A percentile compares a stretch with the other conserved stretches of the same genome.
These are phyloP conservation scores for Babyrousa celebensis DNA, from an alignment of 2,797 vertebrate species.

Conservation along the genomic window DNA sequence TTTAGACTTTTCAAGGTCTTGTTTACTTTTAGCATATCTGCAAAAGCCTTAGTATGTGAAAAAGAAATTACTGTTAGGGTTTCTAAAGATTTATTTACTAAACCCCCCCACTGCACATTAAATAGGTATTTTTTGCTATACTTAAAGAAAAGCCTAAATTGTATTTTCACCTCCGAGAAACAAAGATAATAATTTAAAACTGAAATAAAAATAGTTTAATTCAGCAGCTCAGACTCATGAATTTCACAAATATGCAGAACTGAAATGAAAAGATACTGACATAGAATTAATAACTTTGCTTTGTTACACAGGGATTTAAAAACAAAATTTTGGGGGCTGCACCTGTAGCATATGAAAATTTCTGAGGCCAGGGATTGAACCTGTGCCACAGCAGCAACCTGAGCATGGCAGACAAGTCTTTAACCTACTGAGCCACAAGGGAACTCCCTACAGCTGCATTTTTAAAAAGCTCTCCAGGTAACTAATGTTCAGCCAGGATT, in stretches of 20 bases:
- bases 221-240: not conserved
- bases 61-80: slow-evolving; percentile 60
- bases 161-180: slow-evolving; percentile 48
- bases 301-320: not conserved
- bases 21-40: slow-evolving; percentile 97
- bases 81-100: slow-evolving; percentile 53
- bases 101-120: not conserved
- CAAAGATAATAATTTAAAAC: slow-evolving; percentile 34
- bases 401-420: too few relatives aligned
- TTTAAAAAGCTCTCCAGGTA: slow-evolving; percentile 28
- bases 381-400: too few relatives aligned
- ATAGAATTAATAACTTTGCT: slow-evolving; percentile 5
- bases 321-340: too few relatives aligned
- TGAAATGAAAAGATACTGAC: not conserved
- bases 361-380: too few relatives aligned
- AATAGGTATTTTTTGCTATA: slow-evolving; percentile 38
- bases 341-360: too few relatives aligned
- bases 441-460: not conserved
- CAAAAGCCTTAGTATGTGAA: slow-evolving; percentile 93
- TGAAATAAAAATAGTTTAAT: slow-evolving; percentile 40
- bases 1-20: slow-evolving; percentile 96
- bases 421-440: too few relatives aligned
- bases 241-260: slow-evolving; percentile 42
- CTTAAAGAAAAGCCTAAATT: slow-evolving; percentile 50
- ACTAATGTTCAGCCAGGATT: slow-evolving; percentile 35